Evolutionary conservation across 2,113 vertebrate species (phyloP).

Genomic region (Sylvia atricapilla): DNA sequence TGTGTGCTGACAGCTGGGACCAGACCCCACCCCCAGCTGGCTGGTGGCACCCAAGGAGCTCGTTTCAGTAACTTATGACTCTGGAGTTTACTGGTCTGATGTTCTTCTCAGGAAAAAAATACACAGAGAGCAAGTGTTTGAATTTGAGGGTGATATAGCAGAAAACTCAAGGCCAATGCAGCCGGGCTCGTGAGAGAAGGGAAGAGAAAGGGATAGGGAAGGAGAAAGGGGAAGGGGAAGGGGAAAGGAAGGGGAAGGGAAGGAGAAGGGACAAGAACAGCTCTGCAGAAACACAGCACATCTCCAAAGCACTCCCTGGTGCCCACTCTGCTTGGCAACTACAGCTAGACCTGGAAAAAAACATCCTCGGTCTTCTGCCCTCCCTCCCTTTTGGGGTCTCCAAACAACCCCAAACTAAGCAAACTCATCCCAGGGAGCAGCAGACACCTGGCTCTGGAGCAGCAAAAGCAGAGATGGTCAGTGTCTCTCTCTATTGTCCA

Average conservation of each 20-base stretch:
- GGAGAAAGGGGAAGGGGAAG: too few species aligned
- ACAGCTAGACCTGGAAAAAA: not conserved
- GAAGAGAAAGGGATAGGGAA: too few species aligned
- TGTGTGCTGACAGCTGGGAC: not conserved
- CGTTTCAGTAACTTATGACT: fast-evolving
- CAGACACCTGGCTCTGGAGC: not conserved
- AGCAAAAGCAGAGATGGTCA: not conserved
- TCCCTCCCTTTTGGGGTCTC: not conserved
- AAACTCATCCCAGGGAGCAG: not conserved
- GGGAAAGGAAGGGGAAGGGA: not conserved
- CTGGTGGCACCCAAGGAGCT: not conserved
- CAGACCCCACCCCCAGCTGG: not conserved
- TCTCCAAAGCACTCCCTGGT: not conserved
- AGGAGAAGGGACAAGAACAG: not conserved
- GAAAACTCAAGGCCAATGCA: not conserved
- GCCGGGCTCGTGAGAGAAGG: not conserved
- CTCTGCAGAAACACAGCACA: not conserved
- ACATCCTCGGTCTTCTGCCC: not conserved
- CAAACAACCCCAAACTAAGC: not conserved
- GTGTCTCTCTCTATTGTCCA: not conserved
- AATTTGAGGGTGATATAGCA: not conserved
- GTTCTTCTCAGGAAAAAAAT: not conserved
- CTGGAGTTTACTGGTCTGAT: not conserved
- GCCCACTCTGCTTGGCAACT: not conserved
- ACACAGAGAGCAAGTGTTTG: not conserved